Conservation (phyloP, 2,797 vertebrate species). For the Centropyge bicolor region DNA sequence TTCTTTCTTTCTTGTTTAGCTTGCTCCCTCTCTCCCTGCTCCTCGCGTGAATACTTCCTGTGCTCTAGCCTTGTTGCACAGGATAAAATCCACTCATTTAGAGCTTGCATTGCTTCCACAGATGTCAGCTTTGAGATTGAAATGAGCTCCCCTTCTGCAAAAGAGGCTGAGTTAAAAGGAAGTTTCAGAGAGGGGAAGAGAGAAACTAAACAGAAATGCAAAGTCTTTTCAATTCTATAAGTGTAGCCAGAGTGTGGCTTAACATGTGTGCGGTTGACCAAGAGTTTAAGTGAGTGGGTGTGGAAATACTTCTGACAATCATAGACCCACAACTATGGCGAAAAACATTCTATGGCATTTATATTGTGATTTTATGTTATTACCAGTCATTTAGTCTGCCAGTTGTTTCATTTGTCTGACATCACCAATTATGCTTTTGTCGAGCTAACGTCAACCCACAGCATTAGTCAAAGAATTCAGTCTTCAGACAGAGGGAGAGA, state of each 20-base stretch:
- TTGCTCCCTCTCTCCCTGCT: conserved; percentile 52
- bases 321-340: neutral
- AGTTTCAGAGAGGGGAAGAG: conserved; percentile 72
- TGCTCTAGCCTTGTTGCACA: conserved; percentile 71
- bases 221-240: conserved; percentile 68
- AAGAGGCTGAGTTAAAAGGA: conserved; percentile 81
- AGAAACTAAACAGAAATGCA: conserved; percentile 74
- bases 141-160: conserved; percentile 83
- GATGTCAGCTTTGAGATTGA: conserved; percentile 89
- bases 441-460: neutral
- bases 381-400: neutral
- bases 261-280: conserved; percentile 53
- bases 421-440: neutral
- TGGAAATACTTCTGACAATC: conserved; percentile 19
- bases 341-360: neutral
- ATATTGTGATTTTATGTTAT: neutral
- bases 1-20: conserved; percentile 36
- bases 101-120: conserved; percentile 81
- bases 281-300: conserved; percentile 26
- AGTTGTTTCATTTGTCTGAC: neutral
- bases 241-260: conserved; percentile 53
- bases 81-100: conserved; percentile 84
- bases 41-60: conserved; percentile 74
- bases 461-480: neutral
- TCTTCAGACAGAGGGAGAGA: neutral